Percentiles rank a stretch among this genome's conserved stretches.
These are phyloP conservation scores for Oryzias dopingdopingensis DNA, from an alignment of 2,797 vertebrate species.

Conservation along the genomic window DNA sequence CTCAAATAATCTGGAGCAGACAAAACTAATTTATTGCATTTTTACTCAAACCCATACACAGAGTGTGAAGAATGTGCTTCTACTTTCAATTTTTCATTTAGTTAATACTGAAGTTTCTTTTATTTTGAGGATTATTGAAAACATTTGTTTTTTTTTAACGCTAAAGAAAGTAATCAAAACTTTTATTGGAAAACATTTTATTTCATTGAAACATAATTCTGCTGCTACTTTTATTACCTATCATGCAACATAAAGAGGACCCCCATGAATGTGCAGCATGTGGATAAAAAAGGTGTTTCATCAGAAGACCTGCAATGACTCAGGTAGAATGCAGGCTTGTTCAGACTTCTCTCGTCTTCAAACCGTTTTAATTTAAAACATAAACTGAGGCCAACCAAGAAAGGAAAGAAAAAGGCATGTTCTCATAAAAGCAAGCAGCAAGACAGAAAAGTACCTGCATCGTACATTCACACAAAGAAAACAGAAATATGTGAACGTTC, in stretches of 20 bases:
- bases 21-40: constrained; percentile 10
- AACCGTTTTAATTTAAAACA: constrained; percentile 80
- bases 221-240: constrained; percentile 64
- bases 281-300: constrained; percentile 40
- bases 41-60: constrained; percentile 2
- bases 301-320: constrained; percentile 52
- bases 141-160: too few relatives aligned
- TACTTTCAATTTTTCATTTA: not conserved
- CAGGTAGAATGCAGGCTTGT: constrained; percentile 54
- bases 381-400: constrained; percentile 72
- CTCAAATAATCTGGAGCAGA: constrained; percentile 16
- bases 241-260: constrained; percentile 62
- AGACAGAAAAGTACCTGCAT: constrained; percentile 65
- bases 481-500: constrained; percentile 32
- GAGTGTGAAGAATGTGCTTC: not conserved
- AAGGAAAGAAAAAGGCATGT: constrained; percentile 39
- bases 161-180: constrained; percentile 6
- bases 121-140: too few relatives aligned
- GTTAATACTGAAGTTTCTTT: too few relatives aligned
- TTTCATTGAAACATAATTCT: constrained; percentile 74
- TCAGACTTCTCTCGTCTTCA: constrained; percentile 71
- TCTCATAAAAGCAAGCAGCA: constrained; percentile 61
- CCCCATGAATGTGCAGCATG: constrained; percentile 49
- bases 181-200: constrained; percentile 62
- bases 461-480: constrained; percentile 49